Base-by-base conservation (phyloP, 2,888 invertebrate species). In the Hartigia nigra region DNA sequence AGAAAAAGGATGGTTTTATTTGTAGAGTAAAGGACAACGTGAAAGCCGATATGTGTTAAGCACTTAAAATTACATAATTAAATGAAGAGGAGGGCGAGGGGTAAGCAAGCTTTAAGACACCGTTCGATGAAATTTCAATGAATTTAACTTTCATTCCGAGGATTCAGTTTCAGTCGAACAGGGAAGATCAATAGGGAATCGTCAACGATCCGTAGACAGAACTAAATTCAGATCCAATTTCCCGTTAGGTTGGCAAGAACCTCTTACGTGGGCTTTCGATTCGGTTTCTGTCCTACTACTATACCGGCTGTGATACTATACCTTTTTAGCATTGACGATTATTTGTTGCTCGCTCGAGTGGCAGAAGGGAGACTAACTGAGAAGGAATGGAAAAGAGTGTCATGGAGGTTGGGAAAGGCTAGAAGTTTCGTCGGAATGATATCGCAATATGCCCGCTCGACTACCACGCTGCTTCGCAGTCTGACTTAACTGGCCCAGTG, bases 401-500 rank as follows among this genome's bases (percentile, higher is more conserved):
- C 55, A 23, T 5, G 55, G 55, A 55, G 55, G 55, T 55, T 55
- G 23, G 55, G 55, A 55, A 55, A 55, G 55, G 55, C 55, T 55
- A 55, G 55, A 9, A 55, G 23, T 23, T 55, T 55, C 55, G 55
- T 23, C 55, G 55, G 23, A 55, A 55, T 23, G 55, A 55, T 55
- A 55, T 55, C 55, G 55, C 55, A 55, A 55, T 55, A 55, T 55
- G 55, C 14, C 14, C 23, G 23, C 23, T 55, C 55, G 55, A 55
- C 55, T 55, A 55, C 55, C 72, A 31, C 12, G 31, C 31, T 31
- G 72, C 32, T 72, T 34, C 12, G 31, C 72, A 14, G 72, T 5
- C 31, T 70, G 14, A 70, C 32, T 39, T 39, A 23, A 55, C 55
- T 55, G 55, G 55, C 55, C 55, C 55, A 55, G 75, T 78, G 70